Evolutionary conservation across 2,113 vertebrate genomes (phyloP).

Genomic region (Tetrax tetrax): DNA sequence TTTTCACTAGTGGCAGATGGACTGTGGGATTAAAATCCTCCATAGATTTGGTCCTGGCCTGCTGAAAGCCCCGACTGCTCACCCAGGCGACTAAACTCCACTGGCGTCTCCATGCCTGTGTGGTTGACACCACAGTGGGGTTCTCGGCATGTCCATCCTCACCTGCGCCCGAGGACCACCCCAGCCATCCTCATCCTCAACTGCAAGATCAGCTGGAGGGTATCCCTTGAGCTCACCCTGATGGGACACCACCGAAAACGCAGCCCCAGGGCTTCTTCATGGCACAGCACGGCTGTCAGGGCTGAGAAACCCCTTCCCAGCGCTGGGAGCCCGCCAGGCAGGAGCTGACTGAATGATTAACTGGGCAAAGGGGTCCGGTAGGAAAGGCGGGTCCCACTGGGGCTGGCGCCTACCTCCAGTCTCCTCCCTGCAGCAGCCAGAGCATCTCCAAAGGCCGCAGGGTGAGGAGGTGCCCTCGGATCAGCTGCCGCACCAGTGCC

Average conservation of each 20-base stretch:
- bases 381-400: not conserved
- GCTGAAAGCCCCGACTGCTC: not conserved
- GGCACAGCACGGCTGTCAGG: not conserved
- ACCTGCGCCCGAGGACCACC: not conserved
- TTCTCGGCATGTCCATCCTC: not conserved
- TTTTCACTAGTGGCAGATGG: not conserved
- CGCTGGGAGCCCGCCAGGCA: not conserved
- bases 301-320: not conserved
- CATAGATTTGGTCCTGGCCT: not conserved
- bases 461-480: not conserved
- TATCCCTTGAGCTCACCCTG: not conserved
- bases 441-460: not conserved
- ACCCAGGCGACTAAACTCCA: not conserved
- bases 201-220: not conserved
- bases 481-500: not conserved
- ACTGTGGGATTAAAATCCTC: fast-evolving
- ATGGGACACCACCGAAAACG: not conserved
- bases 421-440: not conserved
- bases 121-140: not conserved
- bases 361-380: fast-evolving
- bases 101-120: not conserved
- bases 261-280: not conserved
- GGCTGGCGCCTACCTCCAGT: not conserved
- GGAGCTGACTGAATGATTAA: not conserved
- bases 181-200: not conserved